Evolutionary conservation across 2,113 vertebrate species (phyloP).

Genomic region (Tapirus terrestris): DNA sequence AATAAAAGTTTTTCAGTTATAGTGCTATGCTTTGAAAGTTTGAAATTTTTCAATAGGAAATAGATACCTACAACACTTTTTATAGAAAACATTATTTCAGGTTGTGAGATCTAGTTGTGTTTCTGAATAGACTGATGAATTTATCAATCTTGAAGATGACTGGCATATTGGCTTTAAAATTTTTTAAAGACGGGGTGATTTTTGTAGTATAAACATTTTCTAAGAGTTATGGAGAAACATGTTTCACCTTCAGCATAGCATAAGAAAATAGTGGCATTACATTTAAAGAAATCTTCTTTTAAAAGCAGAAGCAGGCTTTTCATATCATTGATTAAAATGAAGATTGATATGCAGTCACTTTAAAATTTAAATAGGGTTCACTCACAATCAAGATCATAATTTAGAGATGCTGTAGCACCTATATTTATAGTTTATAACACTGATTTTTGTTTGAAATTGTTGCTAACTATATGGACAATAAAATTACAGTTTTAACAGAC

Average conservation of each 20-base stretch:
- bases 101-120: not conserved
- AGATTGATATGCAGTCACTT: not conserved
- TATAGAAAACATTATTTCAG: slow-evolving; percentile 26
- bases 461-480: not conserved
- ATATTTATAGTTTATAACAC: slow-evolving; percentile 4
- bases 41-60: not conserved
- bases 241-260: not conserved
- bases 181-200: not conserved
- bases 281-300: not conserved
- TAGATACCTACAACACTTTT: slow-evolving; percentile 4
- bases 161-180: not conserved
- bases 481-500: slow-evolving; percentile 23
- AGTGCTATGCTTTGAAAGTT: slow-evolving; percentile 36
- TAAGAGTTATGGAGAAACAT: not conserved
- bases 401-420: not conserved
- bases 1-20: slow-evolving; percentile 62
- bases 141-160: not conserved
- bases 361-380: not conserved
- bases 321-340: slow-evolving; percentile 31
- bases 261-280: slow-evolving; percentile 11
- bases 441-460: slow-evolving; percentile 39
- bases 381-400: not conserved
- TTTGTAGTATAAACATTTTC: not conserved
- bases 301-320: slow-evolving; percentile 6
- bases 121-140: not conserved